These are phyloP conservation scores for Pollenia angustigena DNA, from an alignment of 2,888 invertebrate genomes.

Conservation along the genomic window DNA sequence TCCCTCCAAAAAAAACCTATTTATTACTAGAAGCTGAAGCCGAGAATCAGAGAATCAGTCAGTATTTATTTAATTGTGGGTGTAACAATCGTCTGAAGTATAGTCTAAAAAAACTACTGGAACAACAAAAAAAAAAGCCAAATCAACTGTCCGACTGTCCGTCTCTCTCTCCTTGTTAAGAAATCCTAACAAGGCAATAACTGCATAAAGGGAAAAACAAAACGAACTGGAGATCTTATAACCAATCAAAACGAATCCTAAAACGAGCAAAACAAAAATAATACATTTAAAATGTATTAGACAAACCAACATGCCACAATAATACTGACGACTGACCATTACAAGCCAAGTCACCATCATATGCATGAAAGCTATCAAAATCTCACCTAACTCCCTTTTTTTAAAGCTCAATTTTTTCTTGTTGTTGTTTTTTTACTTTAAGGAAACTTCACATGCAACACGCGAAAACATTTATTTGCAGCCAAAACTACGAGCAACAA, in stretches of 20 bases:
- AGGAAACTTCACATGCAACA: constrained; percentile 69
- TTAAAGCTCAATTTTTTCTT: neutral
- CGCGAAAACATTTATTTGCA: constrained; percentile 59
- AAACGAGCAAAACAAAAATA: constrained; percentile 14
- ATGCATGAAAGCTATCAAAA: constrained; percentile 72
- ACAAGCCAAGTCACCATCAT: constrained; percentile 15
- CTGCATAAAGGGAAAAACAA: constrained; percentile 26
- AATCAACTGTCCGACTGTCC: constrained; percentile 61
- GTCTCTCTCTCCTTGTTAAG: constrained; percentile 33
- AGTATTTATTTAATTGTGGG: constrained; percentile 83
- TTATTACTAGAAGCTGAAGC: constrained; percentile 73
- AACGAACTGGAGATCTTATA: constrained; percentile 51
- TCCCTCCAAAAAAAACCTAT: constrained; percentile 22
- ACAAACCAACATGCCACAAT: constrained; percentile 36
- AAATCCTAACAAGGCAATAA: constrained; percentile 66
- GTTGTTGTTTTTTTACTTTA: neutral
- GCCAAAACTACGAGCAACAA: constrained; percentile 51
- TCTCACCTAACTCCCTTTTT: constrained; percentile 66
- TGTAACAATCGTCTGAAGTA: constrained; percentile 79
- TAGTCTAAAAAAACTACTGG: constrained; percentile 71
- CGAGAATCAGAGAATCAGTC: constrained; percentile 74
- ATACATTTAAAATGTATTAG: constrained; percentile 36
- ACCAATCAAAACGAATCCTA: constrained; percentile 62
- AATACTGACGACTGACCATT: constrained; percentile 44
- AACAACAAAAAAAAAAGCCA: neutral